Conservation (phyloP, 2,113 vertebrate species). For the Cheirogaleus medius region DNA sequence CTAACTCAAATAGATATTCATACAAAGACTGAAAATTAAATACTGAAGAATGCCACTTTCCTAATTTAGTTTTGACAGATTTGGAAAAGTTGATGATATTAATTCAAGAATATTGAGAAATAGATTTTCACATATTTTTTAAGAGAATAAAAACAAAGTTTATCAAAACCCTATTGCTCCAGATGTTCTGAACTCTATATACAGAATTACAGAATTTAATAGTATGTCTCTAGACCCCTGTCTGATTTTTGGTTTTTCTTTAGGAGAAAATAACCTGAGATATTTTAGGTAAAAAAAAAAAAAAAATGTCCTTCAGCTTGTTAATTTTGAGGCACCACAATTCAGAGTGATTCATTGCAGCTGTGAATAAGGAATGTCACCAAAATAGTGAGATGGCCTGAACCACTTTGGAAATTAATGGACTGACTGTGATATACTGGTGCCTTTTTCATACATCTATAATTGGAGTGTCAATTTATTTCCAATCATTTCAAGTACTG, state of each 20-base stretch:
- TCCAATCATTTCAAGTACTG: conserved; percentile 88
- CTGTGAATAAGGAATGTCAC: conserved; percentile 79
- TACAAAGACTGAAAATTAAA: conserved; percentile 3
- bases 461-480: conserved; percentile 90
- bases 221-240: not conserved
- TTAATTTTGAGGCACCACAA: conserved; percentile 77
- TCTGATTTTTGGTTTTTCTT: conserved; percentile 6
- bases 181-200: not conserved
- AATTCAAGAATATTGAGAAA: not conserved
- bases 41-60: not conserved
- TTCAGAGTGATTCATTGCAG: conserved; percentile 79
- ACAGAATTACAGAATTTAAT: conserved; percentile 22
- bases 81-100: not conserved
- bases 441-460: conserved; percentile 85
- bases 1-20: not conserved
- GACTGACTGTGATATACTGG: conserved; percentile 85
- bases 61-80: conserved; percentile 38
- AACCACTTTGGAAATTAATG: conserved; percentile 89
- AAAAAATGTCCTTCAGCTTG: conserved; percentile 76
- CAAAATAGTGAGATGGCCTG: conserved; percentile 81
- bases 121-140: not conserved
- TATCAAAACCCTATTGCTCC: conserved; percentile 42
- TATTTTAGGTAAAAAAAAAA: conserved; percentile 61
- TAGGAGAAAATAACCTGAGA: conserved; percentile 33
- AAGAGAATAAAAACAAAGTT: conserved; percentile 29